These are phyloP conservation scores for Calliopum simillimum DNA, from an alignment of 2,888 invertebrate species.

Conservation along the genomic window DNA sequence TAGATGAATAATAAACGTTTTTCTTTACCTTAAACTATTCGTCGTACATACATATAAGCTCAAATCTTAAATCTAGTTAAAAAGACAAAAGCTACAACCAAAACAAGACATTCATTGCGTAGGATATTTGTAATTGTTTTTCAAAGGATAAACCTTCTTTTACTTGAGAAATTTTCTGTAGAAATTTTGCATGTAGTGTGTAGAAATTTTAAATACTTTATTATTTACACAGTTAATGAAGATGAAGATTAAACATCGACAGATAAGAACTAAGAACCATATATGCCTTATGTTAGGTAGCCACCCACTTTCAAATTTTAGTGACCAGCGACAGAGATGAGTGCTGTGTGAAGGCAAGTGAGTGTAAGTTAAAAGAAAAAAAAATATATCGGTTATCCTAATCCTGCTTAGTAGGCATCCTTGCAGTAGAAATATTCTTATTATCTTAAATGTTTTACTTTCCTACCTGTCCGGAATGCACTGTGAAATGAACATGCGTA, in stretches of 20 bases:
- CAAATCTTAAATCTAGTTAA: conserved; percentile 42
- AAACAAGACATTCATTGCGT: conserved; percentile 36
- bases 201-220: conserved; percentile 23
- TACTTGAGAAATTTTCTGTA: conserved; percentile 42
- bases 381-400: conserved; percentile 9
- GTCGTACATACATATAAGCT: too few species aligned
- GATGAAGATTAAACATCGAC: conserved; percentile 39
- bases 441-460: background rate
- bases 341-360: background rate
- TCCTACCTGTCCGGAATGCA: background rate
- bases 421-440: background rate
- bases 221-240: conserved; percentile 44
- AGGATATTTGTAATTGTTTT: conserved; percentile 27
- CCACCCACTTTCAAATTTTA: conserved; percentile 29
- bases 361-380: background rate
- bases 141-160: conserved; percentile 42
- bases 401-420: conserved; percentile 30
- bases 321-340: background rate
- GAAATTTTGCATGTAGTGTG: conserved; percentile 15
- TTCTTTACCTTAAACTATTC: background rate
- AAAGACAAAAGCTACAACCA: conserved; percentile 35
- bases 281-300: conserved; percentile 15
- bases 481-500: conserved; percentile 26
- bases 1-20: background rate
- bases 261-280: conserved; percentile 15